Conservation (phyloP, 2,888 invertebrate genomes). For the Dasypogon diadema region DNA sequence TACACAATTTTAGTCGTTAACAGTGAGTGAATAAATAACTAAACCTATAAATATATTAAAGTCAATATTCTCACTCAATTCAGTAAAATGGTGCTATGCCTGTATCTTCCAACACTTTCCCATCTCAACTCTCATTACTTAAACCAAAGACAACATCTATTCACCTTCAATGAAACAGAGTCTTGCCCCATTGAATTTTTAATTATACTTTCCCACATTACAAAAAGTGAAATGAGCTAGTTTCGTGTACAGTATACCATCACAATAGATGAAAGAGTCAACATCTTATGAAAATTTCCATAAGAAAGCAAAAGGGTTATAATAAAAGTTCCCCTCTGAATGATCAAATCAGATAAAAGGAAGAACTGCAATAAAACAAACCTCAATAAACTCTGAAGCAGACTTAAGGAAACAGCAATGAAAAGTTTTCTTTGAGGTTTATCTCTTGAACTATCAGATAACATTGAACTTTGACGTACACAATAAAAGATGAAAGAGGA, state of each 20-base stretch:
- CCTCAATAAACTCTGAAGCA: constrained; percentile 43
- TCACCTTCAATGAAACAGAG: not conserved
- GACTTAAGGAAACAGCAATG: constrained; percentile 44
- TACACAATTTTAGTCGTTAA: no score
- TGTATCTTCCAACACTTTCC: no score
- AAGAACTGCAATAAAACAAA: constrained; percentile 50
- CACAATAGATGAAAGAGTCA: constrained; percentile 20
- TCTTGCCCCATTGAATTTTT: not conserved
- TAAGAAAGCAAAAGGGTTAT: constrained; percentile 8
- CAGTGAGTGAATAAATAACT: no score
- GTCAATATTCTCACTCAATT: no score
- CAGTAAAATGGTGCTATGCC: no score
- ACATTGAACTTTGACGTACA: constrained; percentile 42
- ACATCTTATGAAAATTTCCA: constrained; percentile 20
- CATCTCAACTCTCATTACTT: no score
- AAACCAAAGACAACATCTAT: no score
- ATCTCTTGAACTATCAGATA: constrained; percentile 47
- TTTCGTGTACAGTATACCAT: not conserved
- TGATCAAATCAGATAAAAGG: constrained; percentile 43
- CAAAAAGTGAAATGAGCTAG: constrained; percentile 5
- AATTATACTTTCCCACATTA: not conserved
- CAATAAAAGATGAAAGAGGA: constrained; percentile 20
- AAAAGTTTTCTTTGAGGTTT: constrained; percentile 38
- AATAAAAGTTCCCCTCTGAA: constrained; percentile 24
- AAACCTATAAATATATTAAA: no score